phyloP scores from a whole-genome alignment of 1,140 invertebrate genomes.

The Nilaparvata lugens region DNA sequence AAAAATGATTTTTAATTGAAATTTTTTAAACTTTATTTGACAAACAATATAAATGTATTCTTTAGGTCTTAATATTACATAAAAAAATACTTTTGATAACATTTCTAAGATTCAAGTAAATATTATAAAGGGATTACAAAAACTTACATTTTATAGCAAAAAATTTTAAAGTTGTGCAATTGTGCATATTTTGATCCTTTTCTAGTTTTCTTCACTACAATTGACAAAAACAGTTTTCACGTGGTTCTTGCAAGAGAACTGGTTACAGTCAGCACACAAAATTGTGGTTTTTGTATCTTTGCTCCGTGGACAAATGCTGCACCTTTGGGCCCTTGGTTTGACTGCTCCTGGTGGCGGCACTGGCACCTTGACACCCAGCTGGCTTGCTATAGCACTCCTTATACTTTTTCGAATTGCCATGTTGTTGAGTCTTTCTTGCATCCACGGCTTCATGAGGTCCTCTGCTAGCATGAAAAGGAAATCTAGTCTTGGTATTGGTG shows the following conservation, averaged over 20 bases:
- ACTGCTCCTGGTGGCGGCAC: background rate
- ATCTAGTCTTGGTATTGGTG: background rate
- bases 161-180: no score
- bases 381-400: background rate
- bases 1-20: no score
- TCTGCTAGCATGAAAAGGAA: background rate
- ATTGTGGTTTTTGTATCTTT: background rate
- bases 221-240: background rate
- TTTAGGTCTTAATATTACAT: no score
- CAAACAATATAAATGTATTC: no score
- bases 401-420: background rate
- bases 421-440: background rate
- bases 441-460: background rate
- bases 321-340: background rate
- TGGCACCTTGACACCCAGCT: background rate
- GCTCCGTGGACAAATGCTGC: background rate
- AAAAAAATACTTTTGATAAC: no score
- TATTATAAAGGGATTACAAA: no score
- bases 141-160: no score
- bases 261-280: constrained; percentile 2
- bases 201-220: no score
- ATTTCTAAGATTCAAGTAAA: no score
- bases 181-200: no score
- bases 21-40: no score
- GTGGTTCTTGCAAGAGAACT: background rate